Evolutionary conservation across 2,113 vertebrate species (phyloP).

Genomic region (Ariopsis seemanni): DNA sequence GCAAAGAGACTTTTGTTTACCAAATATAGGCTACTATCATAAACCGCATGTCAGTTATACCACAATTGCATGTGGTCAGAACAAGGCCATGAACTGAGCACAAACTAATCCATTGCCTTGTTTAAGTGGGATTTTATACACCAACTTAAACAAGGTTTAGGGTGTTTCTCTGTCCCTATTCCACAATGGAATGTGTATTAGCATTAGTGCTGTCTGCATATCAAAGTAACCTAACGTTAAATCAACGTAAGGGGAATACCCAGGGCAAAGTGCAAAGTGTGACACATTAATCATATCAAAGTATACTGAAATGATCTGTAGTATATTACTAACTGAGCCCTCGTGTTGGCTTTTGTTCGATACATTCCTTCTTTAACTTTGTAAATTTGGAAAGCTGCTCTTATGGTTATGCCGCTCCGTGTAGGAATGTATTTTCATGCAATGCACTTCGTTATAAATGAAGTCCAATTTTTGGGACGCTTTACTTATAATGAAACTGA

Average conservation of each 20-base stretch:
- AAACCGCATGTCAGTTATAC: not conserved
- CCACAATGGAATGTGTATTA: constrained; percentile 58
- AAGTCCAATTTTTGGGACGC: not conserved
- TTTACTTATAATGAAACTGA: not conserved
- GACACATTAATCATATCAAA: constrained; percentile 64
- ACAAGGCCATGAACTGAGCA: not conserved
- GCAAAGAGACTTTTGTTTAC: constrained; percentile 1
- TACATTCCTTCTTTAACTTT: not conserved
- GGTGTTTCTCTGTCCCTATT: constrained; percentile 55
- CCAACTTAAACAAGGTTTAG: constrained; percentile 21
- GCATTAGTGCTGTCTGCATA: constrained; percentile 27
- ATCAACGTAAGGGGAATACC: constrained; percentile 60
- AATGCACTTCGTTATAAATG: not conserved
- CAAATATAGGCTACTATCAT: not conserved
- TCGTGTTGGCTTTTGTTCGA: not conserved
- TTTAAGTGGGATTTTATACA: constrained; percentile 49
- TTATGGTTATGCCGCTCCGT: not conserved
- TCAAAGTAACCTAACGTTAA: constrained; percentile 45
- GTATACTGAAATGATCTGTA: constrained; percentile 42
- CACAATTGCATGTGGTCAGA: no score
- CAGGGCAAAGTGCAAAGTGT: constrained; percentile 56
- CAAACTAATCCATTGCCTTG: constrained; percentile 59
- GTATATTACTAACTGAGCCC: constrained; percentile 23
- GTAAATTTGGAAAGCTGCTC: not conserved
- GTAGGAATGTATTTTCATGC: not conserved